Evolutionary conservation across 2,888 invertebrate genomes (phyloP), one percentile per base, ranked within the genome.

Genomic region (Epinotia brunnichana): DNA sequence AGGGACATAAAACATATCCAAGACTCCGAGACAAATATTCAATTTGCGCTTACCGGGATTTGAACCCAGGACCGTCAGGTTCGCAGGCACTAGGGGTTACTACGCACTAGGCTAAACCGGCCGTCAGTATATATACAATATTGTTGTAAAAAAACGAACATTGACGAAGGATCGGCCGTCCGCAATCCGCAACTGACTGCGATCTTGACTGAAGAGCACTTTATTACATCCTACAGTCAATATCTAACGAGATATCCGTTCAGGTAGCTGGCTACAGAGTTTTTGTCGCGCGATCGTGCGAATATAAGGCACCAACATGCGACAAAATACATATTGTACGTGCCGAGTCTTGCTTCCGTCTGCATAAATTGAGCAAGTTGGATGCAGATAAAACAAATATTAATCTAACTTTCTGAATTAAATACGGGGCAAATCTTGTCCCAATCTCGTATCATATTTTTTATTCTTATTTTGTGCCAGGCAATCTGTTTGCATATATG

Each of bases 181-280:
- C n/a, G 7, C 9, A 48, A 24, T 17, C 19, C 15, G 64, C 53
- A 17, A 54, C 19, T 13, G 63, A n/a, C 53, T 21, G 64, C 41
- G 24, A 41, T 41, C 21, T 41, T 39, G 41, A 56, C 21, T 66
- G 54, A 19, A 3, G 24, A 54, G 54, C 24, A 56, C 75, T 72
- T 68, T 54, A 74, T 69, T 69, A 67, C 66, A 53, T 48, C 60
- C 44, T 53, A 41, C 17, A 48, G 60, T 29, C 44, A 21, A 61
- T 63, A 63, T 44, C 69, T 54, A 41, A 35, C 60, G n/a, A 66
- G 54, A 56, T 41, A 66, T 56, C 54, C 56, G 66, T 11, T 41
- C n/a, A 39, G 29, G 29, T 9, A 15, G 54, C 56, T 3, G 35
- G 35, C 3, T 35, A 53, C 29, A 9, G 39, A 56, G 9, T 41